Evolutionary conservation across 1,140 invertebrate genomes (phyloP).

Genomic region (Pachypsylla venusta): DNA sequence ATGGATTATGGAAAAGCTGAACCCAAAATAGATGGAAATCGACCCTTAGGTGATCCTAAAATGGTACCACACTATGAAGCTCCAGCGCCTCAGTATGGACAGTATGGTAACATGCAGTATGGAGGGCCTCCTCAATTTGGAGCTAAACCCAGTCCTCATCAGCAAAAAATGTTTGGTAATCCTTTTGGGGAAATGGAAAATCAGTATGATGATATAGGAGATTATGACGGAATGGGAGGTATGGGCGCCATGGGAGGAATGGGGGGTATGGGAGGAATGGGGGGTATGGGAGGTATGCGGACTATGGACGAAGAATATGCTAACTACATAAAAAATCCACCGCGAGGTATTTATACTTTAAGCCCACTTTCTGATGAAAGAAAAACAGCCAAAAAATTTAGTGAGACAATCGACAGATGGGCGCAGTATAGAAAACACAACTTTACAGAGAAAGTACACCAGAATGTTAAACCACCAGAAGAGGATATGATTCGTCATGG

Average conservation of each 20-base stretch:
- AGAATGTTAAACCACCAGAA: too few relatives aligned
- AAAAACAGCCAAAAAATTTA: too few relatives aligned
- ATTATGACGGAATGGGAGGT: not conserved
- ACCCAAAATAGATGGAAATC: not conserved
- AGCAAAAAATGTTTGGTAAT: too few relatives aligned
- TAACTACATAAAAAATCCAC: not conserved
- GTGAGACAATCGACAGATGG: too few relatives aligned
- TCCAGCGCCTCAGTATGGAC: not conserved
- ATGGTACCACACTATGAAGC: too few relatives aligned
- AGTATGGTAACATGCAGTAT: not conserved
- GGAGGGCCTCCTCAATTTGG: not conserved
- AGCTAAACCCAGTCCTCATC: not conserved
- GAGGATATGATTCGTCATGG: too few relatives aligned
- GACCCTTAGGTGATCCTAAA: not conserved
- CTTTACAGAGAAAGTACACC: too few relatives aligned
- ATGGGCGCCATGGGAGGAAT: not conserved
- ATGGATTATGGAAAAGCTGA: conserved; percentile 5
- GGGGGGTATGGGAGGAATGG: not conserved
- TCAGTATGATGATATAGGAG: not conserved
- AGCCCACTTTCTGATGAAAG: not conserved
- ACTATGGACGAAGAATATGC: not conserved
- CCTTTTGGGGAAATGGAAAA: not conserved
- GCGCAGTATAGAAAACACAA: too few relatives aligned
- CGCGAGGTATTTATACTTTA: not conserved
- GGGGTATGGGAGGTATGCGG: not conserved